phyloP scores from a whole-genome alignment of 2,113 vertebrate species.

The Rhinoderma darwinii region DNA sequence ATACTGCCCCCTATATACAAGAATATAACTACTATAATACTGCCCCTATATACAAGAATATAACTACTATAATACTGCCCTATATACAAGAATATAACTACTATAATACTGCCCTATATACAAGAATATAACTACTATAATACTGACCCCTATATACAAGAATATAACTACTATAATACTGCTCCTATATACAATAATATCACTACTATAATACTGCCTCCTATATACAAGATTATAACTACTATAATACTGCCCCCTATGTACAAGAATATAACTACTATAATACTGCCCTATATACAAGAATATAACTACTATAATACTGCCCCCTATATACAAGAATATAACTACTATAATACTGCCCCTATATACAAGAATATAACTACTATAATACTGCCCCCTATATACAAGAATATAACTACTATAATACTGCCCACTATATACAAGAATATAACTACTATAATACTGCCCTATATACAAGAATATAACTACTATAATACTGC shows the following conservation, averaged over 20 bases:
- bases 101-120: too few species aligned
- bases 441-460: background rate
- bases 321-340: background rate
- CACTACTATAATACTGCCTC: conserved; percentile 4
- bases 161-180: conserved; percentile 10
- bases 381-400: background rate
- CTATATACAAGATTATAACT: background rate
- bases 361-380: background rate
- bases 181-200: background rate
- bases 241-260: too few species aligned
- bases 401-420: background rate
- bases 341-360: background rate
- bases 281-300: background rate
- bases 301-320: background rate
- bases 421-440: background rate
- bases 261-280: too few species aligned
- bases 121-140: too few species aligned
- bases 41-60: too few species aligned
- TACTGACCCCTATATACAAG: background rate
- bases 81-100: too few species aligned
- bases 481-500: background rate
- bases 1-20: too few species aligned
- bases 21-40: too few species aligned
- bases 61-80: too few species aligned
- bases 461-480: background rate